Evolutionary conservation across 2,888 invertebrate genomes (phyloP), one percentile per base, ranked within the genome.

Genomic region (Macrophya alboannulata): DNA sequence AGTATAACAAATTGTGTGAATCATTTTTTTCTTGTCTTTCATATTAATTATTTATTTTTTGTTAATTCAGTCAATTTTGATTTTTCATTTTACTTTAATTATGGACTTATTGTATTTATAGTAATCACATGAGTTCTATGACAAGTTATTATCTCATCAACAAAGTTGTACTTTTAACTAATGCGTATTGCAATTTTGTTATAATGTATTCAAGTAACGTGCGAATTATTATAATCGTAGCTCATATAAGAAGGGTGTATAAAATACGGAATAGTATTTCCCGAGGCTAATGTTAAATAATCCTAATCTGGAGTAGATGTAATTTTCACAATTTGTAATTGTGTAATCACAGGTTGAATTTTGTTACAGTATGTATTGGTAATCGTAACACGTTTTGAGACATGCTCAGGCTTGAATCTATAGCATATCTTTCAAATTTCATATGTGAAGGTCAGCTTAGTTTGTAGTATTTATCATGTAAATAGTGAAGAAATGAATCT

Each of bases 391-490:
- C 25, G 43, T 21, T 74, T 45, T 21, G 72, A 45, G n/a, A 21
- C 21, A 74, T 17, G 37, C 17, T 31, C 68, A 17, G 31, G 68
- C 37, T 68, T 68, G 68, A 37, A 68, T 68, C 68, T 68, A 21
- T 45, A 74, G 43, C 55, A 31, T 17, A 48, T 51, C 51, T 25
- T 77, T 1, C 43, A 77, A 45, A 74, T 45, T 45, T 45, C 25
- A 10, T 25, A 81, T 43, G n/a, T 81, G 62, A 37, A 31, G 25
- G 31, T 48, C 25, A 21, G 10, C 59, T 0, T 81, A 81, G 81
- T 43, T 40, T 59, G 62, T 81, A 81, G 81, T 81, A 81, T 81
- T 81, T 81, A 81, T 81, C 62, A 81, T 81, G 81, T 81, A 81
- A 62, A 81, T 81, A 81, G 51, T 62, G 21, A 43, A 62, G 51